phyloP scores from a whole-genome alignment of 2,888 invertebrate genomes.

The Spialia ferax region DNA sequence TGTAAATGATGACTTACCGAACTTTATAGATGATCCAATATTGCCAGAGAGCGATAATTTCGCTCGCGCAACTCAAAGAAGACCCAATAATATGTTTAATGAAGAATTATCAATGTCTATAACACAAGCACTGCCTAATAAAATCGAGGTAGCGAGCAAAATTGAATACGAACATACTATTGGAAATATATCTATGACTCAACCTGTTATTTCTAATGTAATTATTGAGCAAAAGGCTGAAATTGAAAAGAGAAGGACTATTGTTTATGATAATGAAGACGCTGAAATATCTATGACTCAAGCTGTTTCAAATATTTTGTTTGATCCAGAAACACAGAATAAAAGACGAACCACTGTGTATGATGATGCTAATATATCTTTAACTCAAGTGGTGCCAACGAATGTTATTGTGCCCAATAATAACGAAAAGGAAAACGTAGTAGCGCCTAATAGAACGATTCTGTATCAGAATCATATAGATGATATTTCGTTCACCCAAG shows the following conservation, averaged over 20 bases:
- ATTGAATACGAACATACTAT: conserved; percentile 46
- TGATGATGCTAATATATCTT: conserved; percentile 44
- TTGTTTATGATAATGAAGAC: conserved; percentile 50
- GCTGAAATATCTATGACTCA: conserved; percentile 56
- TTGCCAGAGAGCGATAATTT: conserved; percentile 4
- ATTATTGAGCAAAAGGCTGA: conserved; percentile 41
- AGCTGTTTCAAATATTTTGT: conserved; percentile 50
- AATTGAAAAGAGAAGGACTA: conserved; percentile 50
- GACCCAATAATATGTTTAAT: conserved; percentile 50
- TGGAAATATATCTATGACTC: conserved; percentile 57
- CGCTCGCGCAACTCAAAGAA: conserved; percentile 6
- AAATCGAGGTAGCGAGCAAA: conserved; percentile 37
- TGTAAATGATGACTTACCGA: conserved; percentile 69
- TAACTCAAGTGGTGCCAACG: conserved; percentile 18
- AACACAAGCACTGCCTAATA: conserved; percentile 48
- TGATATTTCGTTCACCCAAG: conserved; percentile 52
- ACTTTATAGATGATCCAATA: conserved; percentile 53
- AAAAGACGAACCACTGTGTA: conserved; percentile 47
- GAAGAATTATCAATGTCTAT: conserved; percentile 54
- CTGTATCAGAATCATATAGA: conserved; percentile 37
- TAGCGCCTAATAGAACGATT: conserved; percentile 41
- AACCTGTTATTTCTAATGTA: conserved; percentile 51
- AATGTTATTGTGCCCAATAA: conserved; percentile 15
- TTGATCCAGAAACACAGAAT: conserved; percentile 29
- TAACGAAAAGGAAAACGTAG: background rate